Percentiles rank a stretch among this genome's conserved stretches.
Evolutionary conservation across 2,888 invertebrate species (phyloP).

Genomic region (Sycophila texana): DNA sequence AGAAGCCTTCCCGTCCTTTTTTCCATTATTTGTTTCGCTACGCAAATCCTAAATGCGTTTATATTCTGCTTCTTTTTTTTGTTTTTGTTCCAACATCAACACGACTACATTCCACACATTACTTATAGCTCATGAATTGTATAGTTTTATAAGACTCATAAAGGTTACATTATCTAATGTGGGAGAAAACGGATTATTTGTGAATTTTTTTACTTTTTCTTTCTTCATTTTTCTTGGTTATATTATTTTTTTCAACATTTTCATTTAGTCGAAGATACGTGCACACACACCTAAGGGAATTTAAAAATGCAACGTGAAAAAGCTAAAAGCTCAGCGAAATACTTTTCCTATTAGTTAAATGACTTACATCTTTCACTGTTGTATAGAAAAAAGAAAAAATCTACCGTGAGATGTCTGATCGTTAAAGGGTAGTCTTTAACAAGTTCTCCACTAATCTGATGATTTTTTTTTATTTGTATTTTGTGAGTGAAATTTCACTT

Average conservation of each 20-base stretch:
- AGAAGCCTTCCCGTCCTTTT: conserved; percentile 33
- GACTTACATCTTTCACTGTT: background rate
- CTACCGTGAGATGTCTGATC: conserved; percentile 6
- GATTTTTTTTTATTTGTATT: background rate
- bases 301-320: conserved; percentile 43
- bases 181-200: conserved; percentile 20
- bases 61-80: conserved; percentile 1
- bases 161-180: conserved; percentile 42
- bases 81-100: conserved; percentile 45
- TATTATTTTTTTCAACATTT: conserved; percentile 23
- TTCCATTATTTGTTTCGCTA: conserved; percentile 19
- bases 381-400: conserved; percentile 5
- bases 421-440: conserved; percentile 33
- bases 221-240: conserved; percentile 7
- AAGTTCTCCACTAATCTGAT: conserved; percentile 15
- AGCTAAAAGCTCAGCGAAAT: conserved; percentile 36
- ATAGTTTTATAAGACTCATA: conserved; percentile 35
- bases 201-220: conserved; percentile 22
- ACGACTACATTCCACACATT: conserved; percentile 44
- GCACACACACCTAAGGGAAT: conserved; percentile 31
- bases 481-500: background rate
- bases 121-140: conserved; percentile 42
- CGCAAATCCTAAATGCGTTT: conserved; percentile 4
- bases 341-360: conserved; percentile 7
- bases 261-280: conserved; percentile 33